Evolutionary conservation across 2,797 vertebrate species (phyloP).

Genomic region (Coluber constrictor): DNA sequence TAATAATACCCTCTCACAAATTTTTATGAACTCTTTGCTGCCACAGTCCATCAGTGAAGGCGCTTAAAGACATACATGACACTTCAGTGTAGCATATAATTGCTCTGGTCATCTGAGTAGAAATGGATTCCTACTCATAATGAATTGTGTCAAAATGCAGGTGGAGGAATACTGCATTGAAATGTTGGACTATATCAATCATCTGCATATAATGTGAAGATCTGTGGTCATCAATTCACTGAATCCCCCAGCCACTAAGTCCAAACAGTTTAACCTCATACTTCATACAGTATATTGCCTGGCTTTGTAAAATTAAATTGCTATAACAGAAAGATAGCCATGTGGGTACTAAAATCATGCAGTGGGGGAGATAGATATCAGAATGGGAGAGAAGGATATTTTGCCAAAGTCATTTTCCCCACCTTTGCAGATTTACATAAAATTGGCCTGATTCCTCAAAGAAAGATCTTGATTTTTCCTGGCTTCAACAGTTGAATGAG

Average conservation of each 20-base stretch:
- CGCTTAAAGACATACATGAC: background rate
- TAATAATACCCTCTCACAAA: background rate
- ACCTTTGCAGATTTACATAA: background rate
- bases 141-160: background rate
- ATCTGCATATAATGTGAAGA: background rate
- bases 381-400: background rate
- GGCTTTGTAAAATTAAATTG: background rate
- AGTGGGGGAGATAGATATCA: background rate
- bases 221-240: background rate
- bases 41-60: background rate
- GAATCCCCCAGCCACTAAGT: background rate
- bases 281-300: background rate
- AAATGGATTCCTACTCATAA: background rate
- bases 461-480: background rate
- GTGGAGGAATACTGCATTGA: background rate
- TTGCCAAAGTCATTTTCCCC: background rate
- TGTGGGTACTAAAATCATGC: background rate
- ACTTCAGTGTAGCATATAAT: constrained; percentile 12
- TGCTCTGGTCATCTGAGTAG: background rate
- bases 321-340: background rate
- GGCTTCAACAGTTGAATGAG: background rate
- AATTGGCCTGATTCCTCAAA: background rate
- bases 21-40: background rate
- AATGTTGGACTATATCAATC: background rate
- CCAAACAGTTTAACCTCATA: background rate